Evolutionary conservation across 2,888 invertebrate genomes (phyloP), one percentile per base, ranked within the genome.

Genomic region (Ceriagrion tenellum): DNA sequence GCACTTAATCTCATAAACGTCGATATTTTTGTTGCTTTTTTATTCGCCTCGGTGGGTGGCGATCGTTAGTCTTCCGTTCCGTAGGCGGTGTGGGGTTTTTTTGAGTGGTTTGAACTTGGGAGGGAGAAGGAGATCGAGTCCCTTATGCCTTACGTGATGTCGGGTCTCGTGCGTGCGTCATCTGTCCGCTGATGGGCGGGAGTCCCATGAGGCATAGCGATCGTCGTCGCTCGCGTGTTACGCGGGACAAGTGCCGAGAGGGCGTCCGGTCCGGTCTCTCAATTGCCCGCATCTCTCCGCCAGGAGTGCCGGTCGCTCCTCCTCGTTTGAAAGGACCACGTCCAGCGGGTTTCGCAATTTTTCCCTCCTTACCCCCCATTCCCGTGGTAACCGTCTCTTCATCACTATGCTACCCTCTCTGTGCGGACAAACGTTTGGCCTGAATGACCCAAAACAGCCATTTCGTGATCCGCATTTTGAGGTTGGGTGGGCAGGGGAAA

Each of bases 1-100:
- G 81, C 81, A 81, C 81, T 81, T 81, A 81, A 81, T 81, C 81
- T 81, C 81, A 12, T 81, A 35, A 12, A 81, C 81, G 81, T 81
- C 81, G 81, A 81, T 81, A 81, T 13, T 35, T 35, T 16, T 18
- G 10, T 35, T 30, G 0, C 16, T n/a, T 81, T 26, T 30, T 16
- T 26, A 13, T 16, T 30, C 16, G 0, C 81, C 81, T 35, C 81
- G 35, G 35, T 35, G 35, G 35, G 81, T 81, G 35, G 81, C 30
- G 30, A 35, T 30, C 81, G 30, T 2, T 35, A 35, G 12, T 69
- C 26, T 18, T 69, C 69, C 23, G 69, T n/a, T 69, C n/a, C 69
- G 69, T 10, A 6, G 59, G 59, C n/a, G 69, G 69, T n/a, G 47
- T 47, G 47, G 2, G 8, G 69, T 6, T 59, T 4, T 23, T 26